phyloP scores from a whole-genome alignment of 2,113 vertebrate species.

The Etheostoma spectabile region DNA sequence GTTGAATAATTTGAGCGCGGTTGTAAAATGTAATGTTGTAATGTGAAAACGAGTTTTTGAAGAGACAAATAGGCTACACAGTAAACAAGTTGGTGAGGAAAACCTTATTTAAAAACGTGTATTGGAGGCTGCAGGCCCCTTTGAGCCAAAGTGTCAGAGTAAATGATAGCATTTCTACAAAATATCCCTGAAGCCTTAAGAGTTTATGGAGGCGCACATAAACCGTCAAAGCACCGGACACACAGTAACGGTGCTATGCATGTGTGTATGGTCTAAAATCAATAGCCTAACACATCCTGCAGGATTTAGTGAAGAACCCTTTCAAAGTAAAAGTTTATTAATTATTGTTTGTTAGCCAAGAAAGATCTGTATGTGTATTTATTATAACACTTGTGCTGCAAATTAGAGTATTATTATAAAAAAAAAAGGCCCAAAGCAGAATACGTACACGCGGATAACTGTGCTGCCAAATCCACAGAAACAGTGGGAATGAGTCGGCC shows the following conservation, averaged over 20 bases:
- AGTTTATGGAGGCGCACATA: neutral
- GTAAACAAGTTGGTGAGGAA: neutral
- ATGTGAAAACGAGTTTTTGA: neutral
- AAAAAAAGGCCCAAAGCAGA: neutral
- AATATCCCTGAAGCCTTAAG: neutral
- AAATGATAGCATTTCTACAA: constrained; percentile 7
- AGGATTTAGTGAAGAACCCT: neutral
- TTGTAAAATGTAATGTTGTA: neutral
- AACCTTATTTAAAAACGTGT: neutral
- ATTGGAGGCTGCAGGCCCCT: neutral
- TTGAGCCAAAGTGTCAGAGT: neutral
- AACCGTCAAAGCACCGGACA: neutral
- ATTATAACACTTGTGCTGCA: neutral
- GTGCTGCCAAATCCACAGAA: constrained; percentile 1
- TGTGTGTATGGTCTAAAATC: neutral
- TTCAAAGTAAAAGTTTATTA: neutral
- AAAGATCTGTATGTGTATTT: neutral
- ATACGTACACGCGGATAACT: neutral
- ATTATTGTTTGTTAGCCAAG: neutral
- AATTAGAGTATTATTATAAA: neutral
- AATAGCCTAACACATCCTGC: neutral
- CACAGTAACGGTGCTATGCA: neutral
- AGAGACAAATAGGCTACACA: neutral
- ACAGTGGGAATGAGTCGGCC: neutral
- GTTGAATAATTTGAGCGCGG: neutral